Base-by-base conservation (phyloP, 2,888 invertebrate genomes). In the Amphipyra tragopoginis region DNA sequence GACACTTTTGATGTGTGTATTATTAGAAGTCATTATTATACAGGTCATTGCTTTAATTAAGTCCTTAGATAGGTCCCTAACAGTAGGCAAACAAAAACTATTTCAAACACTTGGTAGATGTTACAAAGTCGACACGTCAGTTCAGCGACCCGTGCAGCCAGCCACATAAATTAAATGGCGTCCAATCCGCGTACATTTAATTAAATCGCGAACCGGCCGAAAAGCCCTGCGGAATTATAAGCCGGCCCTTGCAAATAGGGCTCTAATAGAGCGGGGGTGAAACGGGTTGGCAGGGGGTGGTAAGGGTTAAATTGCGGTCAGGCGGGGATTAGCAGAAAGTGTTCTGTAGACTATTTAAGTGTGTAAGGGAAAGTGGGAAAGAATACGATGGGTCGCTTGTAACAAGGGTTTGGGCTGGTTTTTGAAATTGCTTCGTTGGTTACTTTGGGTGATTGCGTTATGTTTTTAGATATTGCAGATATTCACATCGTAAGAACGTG, bases 241-340 rank as follows among this genome's bases (percentile, higher is more conserved):
- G 55, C 63, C 47, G 40, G 44, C 51, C 63, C 58, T 70, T 65
- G 63, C 75, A 77, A 78, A 77, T 76, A 64, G 62, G 55, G 64
- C 49, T 74, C 67, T 77, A 75, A 72, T 78, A 73, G 74, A 66
- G 47, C 52, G 26, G 42, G 60, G 59, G 52, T 29, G 29, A 29
- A 5, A 7, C 29, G 29, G 36, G 33, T 38, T 44, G 33, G 42
- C 60, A 55, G 52, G 42, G 21, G 13, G 60, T 7, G 39, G 42
- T 49, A 42, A 42, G 76, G 70, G 70, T 63, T 62, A 65, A 73
- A 80, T 73, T 72, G 73, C 80, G 80, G 75, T 71, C 80, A 78
- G 68, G 45, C 42, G 62, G 48, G 53, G 70, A 80, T 80, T 76
- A 80, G 64, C 64, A 59, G 67, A 64, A 65, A 68, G 74, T 67